Percentiles rank a stretch among this genome's conserved stretches.
Conservation (phyloP, 2,888 invertebrate genomes). For the Patella pellucida region DNA sequence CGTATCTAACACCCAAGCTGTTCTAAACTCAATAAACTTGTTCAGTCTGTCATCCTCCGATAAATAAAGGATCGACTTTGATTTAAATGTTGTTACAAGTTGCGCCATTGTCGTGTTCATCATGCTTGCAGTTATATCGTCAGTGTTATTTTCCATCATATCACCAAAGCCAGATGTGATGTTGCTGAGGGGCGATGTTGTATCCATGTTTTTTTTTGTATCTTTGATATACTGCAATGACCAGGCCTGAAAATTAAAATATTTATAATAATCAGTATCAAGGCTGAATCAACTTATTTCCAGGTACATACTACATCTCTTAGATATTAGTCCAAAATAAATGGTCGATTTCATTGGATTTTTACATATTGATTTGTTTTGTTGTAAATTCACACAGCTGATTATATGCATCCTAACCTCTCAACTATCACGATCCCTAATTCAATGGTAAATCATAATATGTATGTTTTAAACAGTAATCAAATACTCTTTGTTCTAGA, state of each 20-base stretch:
- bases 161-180: not conserved
- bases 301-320: too few relatives aligned
- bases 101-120: not conserved
- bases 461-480: too few relatives aligned
- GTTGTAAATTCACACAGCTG: too few relatives aligned
- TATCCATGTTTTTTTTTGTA: too few relatives aligned
- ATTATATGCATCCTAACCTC: too few relatives aligned
- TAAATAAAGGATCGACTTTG: constrained; percentile 11
- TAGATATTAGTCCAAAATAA: too few relatives aligned
- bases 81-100: constrained; percentile 8
- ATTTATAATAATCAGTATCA: not conserved
- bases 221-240: not conserved
- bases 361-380: too few relatives aligned
- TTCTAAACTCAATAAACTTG: constrained; percentile 21
- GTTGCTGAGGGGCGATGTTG: not conserved
- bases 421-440: too few relatives aligned
- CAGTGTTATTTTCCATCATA: not conserved
- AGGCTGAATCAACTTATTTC: too few relatives aligned
- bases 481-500: too few relatives aligned
- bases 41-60: constrained; percentile 13
- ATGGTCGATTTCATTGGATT: too few relatives aligned
- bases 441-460: too few relatives aligned
- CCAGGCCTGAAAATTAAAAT: not conserved
- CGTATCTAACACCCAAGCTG: constrained; percentile 16
- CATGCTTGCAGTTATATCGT: not conserved